These are phyloP conservation scores for Luffia ferchaultella DNA, from an alignment of 2,888 invertebrate species.

Conservation along the genomic window DNA sequence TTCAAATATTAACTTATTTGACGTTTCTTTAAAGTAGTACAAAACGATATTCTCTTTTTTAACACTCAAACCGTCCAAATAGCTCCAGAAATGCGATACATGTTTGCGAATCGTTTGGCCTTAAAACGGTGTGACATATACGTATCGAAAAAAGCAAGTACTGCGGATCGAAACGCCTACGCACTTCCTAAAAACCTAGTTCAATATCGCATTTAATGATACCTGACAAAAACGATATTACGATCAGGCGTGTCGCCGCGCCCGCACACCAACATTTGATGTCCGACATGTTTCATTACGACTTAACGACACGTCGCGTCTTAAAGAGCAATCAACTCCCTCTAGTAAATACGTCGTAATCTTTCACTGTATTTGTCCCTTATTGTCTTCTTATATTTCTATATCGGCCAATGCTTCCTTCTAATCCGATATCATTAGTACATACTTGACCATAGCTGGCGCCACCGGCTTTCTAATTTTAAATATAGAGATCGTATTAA, in stretches of 20 bases:
- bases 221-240: neutral
- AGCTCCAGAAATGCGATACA: neutral
- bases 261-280: no score
- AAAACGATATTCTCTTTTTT: neutral
- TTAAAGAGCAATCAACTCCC: neutral
- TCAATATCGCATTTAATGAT: neutral
- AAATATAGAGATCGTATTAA: neutral
- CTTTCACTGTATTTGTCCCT: neutral
- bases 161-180: neutral
- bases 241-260: neutral
- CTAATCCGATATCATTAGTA: neutral
- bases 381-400: neutral
- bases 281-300: no score
- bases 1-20: neutral
- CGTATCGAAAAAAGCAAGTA: neutral
- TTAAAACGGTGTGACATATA: neutral
- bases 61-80: no score
- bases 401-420: neutral
- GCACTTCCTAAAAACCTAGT: neutral
- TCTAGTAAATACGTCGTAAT: neutral
- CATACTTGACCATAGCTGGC: neutral
- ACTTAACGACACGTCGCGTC: no score
- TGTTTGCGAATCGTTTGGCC: neutral
- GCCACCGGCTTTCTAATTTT: neutral
- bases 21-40: neutral